Percentiles rank a stretch among this genome's conserved stretches.
Conservation (phyloP, 2,888 invertebrate species). For the Reticulitermes lucifugus region DNA sequence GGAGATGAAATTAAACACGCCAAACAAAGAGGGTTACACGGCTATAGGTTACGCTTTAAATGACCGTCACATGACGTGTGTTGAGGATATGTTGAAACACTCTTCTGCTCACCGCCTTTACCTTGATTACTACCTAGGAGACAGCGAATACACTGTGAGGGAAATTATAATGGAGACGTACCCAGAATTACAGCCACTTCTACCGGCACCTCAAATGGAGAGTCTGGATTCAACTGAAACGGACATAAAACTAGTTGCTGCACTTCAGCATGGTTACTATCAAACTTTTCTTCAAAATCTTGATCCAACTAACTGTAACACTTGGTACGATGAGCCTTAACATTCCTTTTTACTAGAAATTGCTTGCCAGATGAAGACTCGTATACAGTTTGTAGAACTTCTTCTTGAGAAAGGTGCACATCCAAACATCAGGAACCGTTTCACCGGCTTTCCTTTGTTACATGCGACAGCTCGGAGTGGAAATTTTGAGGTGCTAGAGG, state of each 20-base stretch:
- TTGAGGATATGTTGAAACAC: neutral
- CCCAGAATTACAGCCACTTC: neutral
- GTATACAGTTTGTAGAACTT: neutral
- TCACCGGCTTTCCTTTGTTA: neutral
- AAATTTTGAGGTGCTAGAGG: too few relatives aligned
- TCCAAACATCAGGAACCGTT: neutral
- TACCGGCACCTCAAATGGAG: neutral
- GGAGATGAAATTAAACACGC: neutral
- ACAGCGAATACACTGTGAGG: neutral
- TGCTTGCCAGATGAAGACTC: too few relatives aligned
- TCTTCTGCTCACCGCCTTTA: neutral
- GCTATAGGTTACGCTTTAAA: neutral
- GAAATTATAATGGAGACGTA: neutral
- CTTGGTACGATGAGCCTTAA: neutral
- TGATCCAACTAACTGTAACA: neutral
- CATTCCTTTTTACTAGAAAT: too few relatives aligned
- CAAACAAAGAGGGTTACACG: neutral
- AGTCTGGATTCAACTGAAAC: neutral
- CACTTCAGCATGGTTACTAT: neutral
- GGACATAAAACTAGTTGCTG: neutral
- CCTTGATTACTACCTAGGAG: neutral
- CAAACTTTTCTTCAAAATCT: neutral
- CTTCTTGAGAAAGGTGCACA: neutral
- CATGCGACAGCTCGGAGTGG: neutral
- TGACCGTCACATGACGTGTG: neutral